Evolutionary conservation across 2,797 vertebrate genomes (phyloP).

Genomic region (Liasis olivaceus): DNA sequence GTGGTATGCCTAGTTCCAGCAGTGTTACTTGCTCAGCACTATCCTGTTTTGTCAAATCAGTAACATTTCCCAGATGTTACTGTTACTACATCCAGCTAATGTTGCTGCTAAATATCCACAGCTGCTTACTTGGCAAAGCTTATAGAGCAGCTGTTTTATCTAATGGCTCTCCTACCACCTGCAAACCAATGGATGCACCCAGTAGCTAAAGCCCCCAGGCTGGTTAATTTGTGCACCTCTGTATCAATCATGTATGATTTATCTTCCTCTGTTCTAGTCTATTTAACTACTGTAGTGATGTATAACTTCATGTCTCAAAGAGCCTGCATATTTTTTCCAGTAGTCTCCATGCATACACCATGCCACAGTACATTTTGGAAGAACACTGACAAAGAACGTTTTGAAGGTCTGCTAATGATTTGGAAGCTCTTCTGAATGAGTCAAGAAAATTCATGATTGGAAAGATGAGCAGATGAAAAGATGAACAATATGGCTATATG

Average conservation of each 20-base stretch:
- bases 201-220: background rate
- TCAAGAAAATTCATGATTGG: background rate
- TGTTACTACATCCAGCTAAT: background rate
- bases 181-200: background rate
- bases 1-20: background rate
- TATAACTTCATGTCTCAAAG: background rate
- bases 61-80: background rate
- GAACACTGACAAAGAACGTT: background rate
- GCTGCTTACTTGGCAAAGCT: background rate
- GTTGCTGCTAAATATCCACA: background rate
- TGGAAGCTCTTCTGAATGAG: background rate
- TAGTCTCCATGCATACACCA: background rate
- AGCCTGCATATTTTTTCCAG: background rate
- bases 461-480: no score
- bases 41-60: background rate
- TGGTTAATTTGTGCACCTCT: background rate
- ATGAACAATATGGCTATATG: background rate
- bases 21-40: background rate
- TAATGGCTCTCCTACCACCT: background rate
- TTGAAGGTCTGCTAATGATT: background rate
- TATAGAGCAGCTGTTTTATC: background rate
- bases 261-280: background rate
- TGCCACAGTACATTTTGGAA: background rate
- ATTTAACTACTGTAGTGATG: background rate
- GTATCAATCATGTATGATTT: background rate